Evolutionary conservation across 2,797 vertebrate genomes (phyloP).

Genomic region (Xenops minutus): DNA sequence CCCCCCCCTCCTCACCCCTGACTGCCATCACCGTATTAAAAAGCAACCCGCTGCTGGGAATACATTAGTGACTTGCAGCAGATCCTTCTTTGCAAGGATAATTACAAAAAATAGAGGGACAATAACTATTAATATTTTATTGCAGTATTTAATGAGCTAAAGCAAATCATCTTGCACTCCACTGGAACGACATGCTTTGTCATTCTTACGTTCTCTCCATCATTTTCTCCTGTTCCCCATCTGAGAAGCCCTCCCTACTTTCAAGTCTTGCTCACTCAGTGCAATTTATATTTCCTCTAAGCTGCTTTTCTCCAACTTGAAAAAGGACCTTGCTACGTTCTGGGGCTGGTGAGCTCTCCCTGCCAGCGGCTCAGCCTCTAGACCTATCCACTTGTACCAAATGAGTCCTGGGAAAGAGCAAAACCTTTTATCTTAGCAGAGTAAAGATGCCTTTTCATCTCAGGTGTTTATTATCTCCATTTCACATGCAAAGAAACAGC

Average conservation of each 20-base stretch:
- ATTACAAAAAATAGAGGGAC: conserved; percentile 80
- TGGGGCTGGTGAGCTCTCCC: not conserved
- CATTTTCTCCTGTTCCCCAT: conserved; percentile 41
- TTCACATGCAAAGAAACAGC: not conserved
- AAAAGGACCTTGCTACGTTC: conserved; percentile 35
- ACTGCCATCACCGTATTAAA: conserved; percentile 66
- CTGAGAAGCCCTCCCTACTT: conserved; percentile 53
- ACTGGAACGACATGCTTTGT: conserved; percentile 71
- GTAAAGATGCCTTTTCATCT: conserved; percentile 6
- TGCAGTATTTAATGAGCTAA: conserved; percentile 77
- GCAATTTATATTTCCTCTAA: conserved; percentile 51
- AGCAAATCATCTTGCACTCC: conserved; percentile 72
- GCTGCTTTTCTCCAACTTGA: conserved; percentile 30
- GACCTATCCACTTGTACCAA: not conserved
- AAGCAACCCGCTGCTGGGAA: conserved; percentile 75
- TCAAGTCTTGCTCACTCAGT: conserved; percentile 12
- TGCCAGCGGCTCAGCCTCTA: not conserved
- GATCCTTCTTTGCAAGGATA: conserved; percentile 75
- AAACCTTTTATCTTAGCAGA: conserved; percentile 5
- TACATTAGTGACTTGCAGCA: conserved; percentile 74
- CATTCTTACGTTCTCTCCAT: conserved; percentile 63
- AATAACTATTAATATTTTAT: conserved; percentile 82
- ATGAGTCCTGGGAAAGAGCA: not conserved
- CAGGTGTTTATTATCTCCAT: conserved; percentile 42
- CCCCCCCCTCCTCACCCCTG: conserved; percentile 4